phyloP scores from a whole-genome alignment of 2,113 vertebrate genomes.

The Takifugu flavidus region DNA sequence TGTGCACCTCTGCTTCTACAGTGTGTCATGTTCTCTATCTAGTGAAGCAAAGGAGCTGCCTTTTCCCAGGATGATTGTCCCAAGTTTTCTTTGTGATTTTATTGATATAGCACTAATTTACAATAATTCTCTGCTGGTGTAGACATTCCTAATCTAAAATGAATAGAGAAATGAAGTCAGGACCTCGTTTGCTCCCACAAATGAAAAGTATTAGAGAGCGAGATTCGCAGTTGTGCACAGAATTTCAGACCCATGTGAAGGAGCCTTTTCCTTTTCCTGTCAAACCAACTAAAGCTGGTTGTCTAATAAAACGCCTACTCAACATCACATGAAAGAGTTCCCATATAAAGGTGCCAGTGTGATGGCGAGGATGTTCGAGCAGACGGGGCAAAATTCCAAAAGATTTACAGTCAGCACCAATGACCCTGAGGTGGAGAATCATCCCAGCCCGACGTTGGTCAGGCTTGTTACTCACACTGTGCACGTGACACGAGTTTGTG shows the following conservation, averaged over 20 bases:
- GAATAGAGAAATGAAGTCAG: slow-evolving; percentile 34
- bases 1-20: slow-evolving; percentile 1
- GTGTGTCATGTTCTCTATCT: slow-evolving; percentile 1
- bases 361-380: slow-evolving; percentile 50
- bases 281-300: slow-evolving; percentile 30
- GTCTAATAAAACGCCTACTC: slow-evolving; percentile 12
- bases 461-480: slow-evolving; percentile 41
- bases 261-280: slow-evolving; percentile 42
- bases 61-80: slow-evolving; percentile 9
- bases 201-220: slow-evolving; percentile 31
- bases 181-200: slow-evolving; percentile 47
- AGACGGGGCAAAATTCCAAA: slow-evolving; percentile 45
- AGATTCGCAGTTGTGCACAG: slow-evolving; percentile 42
- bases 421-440: slow-evolving; percentile 4
- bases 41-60: slow-evolving; percentile 5
- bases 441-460: slow-evolving; percentile 17
- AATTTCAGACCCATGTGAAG: slow-evolving; percentile 51
- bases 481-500: slow-evolving; percentile 42
- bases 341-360: slow-evolving; percentile 12
- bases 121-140: no score
- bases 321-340: slow-evolving; percentile 36
- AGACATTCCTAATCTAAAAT: slow-evolving; percentile 14
- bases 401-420: slow-evolving; percentile 19
- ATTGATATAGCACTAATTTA: no score
- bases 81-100: slow-evolving; percentile 13